A percentile compares a stretch with the other conserved stretches of the same genome.
Conservation (phyloP, 2,888 invertebrate species). For the Andrena fulva region DNA sequence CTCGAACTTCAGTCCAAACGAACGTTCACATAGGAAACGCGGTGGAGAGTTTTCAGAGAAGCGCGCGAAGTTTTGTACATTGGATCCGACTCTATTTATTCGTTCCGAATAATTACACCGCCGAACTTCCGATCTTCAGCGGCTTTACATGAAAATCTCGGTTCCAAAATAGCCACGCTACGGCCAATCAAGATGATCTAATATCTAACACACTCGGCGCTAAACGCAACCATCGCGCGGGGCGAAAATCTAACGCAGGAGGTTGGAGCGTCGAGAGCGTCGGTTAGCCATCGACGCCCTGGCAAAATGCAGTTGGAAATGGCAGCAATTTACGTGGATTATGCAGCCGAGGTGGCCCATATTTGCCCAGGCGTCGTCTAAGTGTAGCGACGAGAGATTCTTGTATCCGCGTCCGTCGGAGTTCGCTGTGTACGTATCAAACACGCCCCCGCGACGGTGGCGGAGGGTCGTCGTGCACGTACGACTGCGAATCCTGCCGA, state of each 20-base stretch:
- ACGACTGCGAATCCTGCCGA: slow-evolving; percentile 22
- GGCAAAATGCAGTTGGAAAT: slow-evolving; percentile 43
- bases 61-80: no score
- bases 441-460: neutral
- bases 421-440: slow-evolving; percentile 6
- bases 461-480: neutral
- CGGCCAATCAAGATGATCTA: neutral
- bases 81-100: no score
- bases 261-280: neutral
- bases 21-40: no score
- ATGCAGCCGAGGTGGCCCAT: slow-evolving; percentile 47
- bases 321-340: slow-evolving; percentile 65
- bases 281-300: neutral
- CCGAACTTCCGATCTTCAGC: neutral
- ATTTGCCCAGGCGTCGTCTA: slow-evolving; percentile 36
- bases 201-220: neutral
- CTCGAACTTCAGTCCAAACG: no score
- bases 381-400: slow-evolving; percentile 24
- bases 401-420: neutral
- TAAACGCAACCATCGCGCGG: neutral
- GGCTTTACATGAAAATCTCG: neutral
- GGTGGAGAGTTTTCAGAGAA: no score
- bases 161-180: neutral
- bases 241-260: neutral
- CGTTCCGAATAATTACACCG: neutral